Percentiles rank a stretch among this genome's conserved stretches.
phyloP scores from a whole-genome alignment of 2,888 invertebrate species.

The Biston betularia region DNA sequence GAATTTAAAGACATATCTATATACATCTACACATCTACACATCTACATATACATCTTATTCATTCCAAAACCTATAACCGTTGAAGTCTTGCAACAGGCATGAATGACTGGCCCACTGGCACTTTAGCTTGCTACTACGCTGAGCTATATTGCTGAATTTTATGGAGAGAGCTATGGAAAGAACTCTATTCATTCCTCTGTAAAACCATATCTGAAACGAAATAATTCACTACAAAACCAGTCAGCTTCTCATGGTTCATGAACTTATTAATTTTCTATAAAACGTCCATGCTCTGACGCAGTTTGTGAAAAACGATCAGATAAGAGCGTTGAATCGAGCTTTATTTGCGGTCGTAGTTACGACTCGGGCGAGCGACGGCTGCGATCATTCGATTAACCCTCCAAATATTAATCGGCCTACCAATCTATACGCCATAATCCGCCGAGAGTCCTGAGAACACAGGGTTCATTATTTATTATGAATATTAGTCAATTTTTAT shows the following conservation, averaged over 20 bases:
- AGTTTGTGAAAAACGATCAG: constrained; percentile 24
- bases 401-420: constrained; percentile 73
- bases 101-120: too few species aligned
- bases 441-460: constrained; percentile 71
- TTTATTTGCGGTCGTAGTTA: constrained; percentile 31
- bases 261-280: constrained; percentile 20
- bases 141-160: too few species aligned
- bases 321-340: constrained; percentile 25
- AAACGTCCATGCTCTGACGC: constrained; percentile 16
- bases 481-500: constrained; percentile 87
- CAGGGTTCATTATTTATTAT: constrained; percentile 86
- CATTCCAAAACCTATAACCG: too few species aligned
- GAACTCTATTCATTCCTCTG: too few species aligned
- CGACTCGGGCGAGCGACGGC: constrained; percentile 31
- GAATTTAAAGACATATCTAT: too few species aligned
- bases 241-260: constrained; percentile 17
- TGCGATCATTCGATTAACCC: constrained; percentile 64
- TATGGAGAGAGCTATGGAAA: too few species aligned
- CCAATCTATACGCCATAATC: constrained; percentile 78
- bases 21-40: too few species aligned
- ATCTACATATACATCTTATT: too few species aligned
- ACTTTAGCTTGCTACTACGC: too few species aligned
- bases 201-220: too few species aligned
- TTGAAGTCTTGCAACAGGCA: too few species aligned
- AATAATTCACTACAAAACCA: too few species aligned